Evolutionary conservation across 2,113 vertebrate genomes (phyloP).

Genomic region (Eurystomus gularis): DNA sequence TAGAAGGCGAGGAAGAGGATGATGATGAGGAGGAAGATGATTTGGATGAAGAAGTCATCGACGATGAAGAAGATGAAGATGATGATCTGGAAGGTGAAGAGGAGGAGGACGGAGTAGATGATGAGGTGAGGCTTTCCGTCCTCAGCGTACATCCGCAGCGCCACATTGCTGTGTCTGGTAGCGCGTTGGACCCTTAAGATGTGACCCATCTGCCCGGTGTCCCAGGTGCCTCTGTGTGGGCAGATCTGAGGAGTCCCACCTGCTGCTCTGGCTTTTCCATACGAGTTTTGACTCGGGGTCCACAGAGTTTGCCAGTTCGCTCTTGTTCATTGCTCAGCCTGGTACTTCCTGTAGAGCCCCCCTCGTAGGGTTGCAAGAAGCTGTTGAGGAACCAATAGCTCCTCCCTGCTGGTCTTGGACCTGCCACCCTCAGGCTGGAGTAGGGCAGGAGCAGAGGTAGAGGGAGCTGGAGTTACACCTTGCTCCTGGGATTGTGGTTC

Average conservation of each 20-base stretch:
- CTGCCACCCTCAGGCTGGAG: not conserved
- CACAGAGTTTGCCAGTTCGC: not conserved
- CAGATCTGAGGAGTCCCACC: not conserved
- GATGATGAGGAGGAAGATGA: constrained; percentile 65
- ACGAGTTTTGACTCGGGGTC: accelerated
- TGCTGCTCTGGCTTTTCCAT: accelerated
- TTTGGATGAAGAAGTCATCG: constrained; percentile 75
- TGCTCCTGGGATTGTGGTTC: not conserved
- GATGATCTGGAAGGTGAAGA: constrained; percentile 78
- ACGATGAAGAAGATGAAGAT: constrained; percentile 81
- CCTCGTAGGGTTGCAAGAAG: accelerated
- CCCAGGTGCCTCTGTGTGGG: not conserved
- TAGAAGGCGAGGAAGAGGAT: constrained; percentile 70
- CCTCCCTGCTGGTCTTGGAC: not conserved
- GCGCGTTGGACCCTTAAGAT: accelerated
- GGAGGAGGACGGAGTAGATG: constrained; percentile 73
- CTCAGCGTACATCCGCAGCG: accelerated
- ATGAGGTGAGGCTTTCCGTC: constrained; percentile 49
- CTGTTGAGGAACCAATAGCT: not conserved
- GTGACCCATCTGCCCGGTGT: not conserved
- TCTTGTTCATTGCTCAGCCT: not conserved
- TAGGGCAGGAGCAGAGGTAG: not conserved
- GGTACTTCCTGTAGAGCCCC: not conserved
- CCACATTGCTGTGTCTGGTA: accelerated
- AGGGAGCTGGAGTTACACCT: not conserved